These are phyloP conservation scores for Chrysolina oricalcia DNA, from an alignment of 2,888 invertebrate species.

Conservation along the genomic window DNA sequence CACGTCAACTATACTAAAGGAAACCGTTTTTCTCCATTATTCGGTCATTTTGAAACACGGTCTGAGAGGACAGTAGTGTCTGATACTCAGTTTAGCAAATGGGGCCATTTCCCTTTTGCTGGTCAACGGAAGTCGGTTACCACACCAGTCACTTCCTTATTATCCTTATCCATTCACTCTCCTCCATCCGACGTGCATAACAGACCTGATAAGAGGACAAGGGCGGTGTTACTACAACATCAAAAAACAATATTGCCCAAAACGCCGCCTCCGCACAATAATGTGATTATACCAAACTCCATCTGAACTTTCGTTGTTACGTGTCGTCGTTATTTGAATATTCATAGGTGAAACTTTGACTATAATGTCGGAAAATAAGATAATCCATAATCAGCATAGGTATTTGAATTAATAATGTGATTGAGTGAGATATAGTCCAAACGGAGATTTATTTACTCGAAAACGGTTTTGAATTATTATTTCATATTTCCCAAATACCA, in stretches of 20 bases:
- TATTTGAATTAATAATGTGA: conserved; percentile 24
- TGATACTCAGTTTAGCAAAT: conserved; percentile 43
- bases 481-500: no score
- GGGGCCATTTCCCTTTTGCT: conserved; percentile 63
- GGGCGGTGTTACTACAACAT: conserved; percentile 52
- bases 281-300: conserved; percentile 31
- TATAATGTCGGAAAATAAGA: conserved; percentile 36
- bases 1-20: not conserved
- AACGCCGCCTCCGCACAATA: conserved; percentile 27
- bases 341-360: conserved; percentile 38
- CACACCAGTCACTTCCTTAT: conserved; percentile 64
- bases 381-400: conserved; percentile 40
- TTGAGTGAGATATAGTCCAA: not conserved
- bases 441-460: no score
- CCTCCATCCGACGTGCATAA: conserved; percentile 44
- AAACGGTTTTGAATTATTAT: not conserved
- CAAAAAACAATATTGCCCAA: conserved; percentile 55
- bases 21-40: conserved; percentile 14
- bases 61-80: conserved; percentile 39
- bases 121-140: conserved; percentile 57
- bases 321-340: conserved; percentile 36
- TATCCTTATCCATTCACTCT: conserved; percentile 46
- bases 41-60: conserved; percentile 3
- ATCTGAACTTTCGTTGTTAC: conserved; percentile 11
- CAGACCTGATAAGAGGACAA: conserved; percentile 54